Evolutionary conservation across 2,113 vertebrate genomes (phyloP).

Genomic region (Verasper variegatus): DNA sequence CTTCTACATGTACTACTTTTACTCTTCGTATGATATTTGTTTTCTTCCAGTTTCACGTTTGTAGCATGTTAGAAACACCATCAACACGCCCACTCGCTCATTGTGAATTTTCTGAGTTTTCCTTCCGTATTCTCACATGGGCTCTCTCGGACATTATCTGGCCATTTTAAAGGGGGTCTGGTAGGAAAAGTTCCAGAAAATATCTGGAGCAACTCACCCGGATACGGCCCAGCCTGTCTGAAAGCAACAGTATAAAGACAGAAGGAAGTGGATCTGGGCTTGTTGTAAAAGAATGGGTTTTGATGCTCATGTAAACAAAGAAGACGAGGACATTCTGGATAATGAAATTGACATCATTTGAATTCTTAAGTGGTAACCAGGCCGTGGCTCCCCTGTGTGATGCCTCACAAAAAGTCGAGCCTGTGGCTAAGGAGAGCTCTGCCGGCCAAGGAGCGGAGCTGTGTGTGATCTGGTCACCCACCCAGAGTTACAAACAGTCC

Average conservation of each 20-base stretch:
- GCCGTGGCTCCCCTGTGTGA: conserved; percentile 37
- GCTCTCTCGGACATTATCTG: no score
- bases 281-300: conserved; percentile 12
- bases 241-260: not conserved
- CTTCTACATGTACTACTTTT: no score
- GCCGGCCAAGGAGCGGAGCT: conserved; percentile 49
- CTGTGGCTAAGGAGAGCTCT: conserved; percentile 47
- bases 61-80: no score
- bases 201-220: no score
- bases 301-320: conserved; percentile 7
- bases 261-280: not conserved
- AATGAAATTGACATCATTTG: conserved; percentile 12
- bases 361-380: conserved; percentile 29
- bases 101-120: no score
- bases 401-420: conserved; percentile 34
- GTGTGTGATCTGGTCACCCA: conserved; percentile 77
- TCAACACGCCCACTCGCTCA: no score
- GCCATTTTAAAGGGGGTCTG: no score
- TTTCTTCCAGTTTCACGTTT: no score
- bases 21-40: no score
- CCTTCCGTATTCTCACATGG: no score
- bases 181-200: no score
- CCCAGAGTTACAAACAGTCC: conserved; percentile 70
- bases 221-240: not conserved
- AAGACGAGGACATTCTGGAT: conserved; percentile 16